Base-by-base conservation (phyloP, 2,113 vertebrate genomes). In the Oncorhynchus nerka region DNA sequence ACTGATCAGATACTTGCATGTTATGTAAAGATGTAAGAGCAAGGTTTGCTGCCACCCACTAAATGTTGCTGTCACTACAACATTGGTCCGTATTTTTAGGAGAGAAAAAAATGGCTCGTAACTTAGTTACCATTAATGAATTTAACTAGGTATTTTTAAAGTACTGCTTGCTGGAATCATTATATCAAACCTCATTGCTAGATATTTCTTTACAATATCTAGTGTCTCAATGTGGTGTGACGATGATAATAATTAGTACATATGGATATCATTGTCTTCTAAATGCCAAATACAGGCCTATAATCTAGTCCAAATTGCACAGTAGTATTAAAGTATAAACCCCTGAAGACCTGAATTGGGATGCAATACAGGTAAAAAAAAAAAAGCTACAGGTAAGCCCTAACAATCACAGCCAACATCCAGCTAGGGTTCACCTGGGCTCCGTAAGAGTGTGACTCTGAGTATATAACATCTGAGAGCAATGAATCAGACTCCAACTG, bases 401-500 rank as follows among this genome's bases (percentile, higher is more conserved):
- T 69, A 19, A 15, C 20, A 69, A 13, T 45, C 26, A 49, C 68
- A 70, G 68, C 45, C 68, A 24, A 70, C n/a, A 48, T 32, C 45
- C 39, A 70, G 30, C 34, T 70, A 48, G 5, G 20, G 39, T 48
- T 70, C 68, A 70, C 68, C 68, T 70, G 20, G 12, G 7, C 68
- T 49, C 68, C 68, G n/a, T 70, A 70, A 55, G 51, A 55, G 51
- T 55, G 51, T 19, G 51, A 55, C 51, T 55, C 51, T 48, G 68
- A 48, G 34, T 48, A 24, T 22, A 70, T 30, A 49, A 49, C 68
- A 49, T 70, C 39, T 12, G 68, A 48, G 45, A 70, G 68, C 68
- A 70, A 70, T 24, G 22, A 16, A 13, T 70, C 68, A 24, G 68
- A 70, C 39, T 70, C 68, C 68, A 70, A 70, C 68, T 70, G 68